phyloP scores from a whole-genome alignment of 2,797 vertebrate species.

The Eupleurogrammus muticus region DNA sequence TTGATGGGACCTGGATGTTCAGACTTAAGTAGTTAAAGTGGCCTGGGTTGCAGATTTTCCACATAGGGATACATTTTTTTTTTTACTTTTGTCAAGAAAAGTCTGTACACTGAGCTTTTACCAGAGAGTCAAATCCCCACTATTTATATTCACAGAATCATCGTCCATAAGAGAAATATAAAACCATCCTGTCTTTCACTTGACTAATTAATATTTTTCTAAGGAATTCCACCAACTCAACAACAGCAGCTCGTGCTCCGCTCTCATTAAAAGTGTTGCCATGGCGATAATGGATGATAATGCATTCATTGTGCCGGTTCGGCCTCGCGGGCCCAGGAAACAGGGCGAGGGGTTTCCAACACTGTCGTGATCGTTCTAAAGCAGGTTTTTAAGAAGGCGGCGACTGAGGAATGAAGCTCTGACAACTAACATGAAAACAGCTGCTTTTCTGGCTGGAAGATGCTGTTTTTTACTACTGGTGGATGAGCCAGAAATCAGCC shows the following conservation, averaged over 20 bases:
- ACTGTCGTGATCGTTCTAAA: conserved; percentile 52
- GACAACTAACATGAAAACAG: too few relatives aligned
- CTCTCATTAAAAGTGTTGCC: conserved; percentile 58
- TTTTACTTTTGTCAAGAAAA: too few relatives aligned
- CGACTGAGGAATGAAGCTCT: not conserved
- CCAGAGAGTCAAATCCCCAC: too few relatives aligned
- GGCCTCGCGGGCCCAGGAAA: too few relatives aligned
- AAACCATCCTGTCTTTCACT: conserved; percentile 41
- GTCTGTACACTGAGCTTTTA: too few relatives aligned
- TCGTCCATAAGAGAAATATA: conserved; percentile 19
- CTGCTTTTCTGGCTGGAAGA: too few relatives aligned
- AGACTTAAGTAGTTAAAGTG: too few relatives aligned
- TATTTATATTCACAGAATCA: too few relatives aligned
- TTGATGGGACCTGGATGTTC: too few relatives aligned
- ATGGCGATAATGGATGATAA: conserved; percentile 44
- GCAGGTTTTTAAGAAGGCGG: conserved; percentile 13
- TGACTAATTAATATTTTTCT: conserved; percentile 49
- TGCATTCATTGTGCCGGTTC: conserved; percentile 28
- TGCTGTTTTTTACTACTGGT: conserved; percentile 7
- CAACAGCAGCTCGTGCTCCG: conserved; percentile 26
- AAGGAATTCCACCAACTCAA: conserved; percentile 36
- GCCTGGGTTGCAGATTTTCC: too few relatives aligned
- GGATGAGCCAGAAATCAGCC: conserved; percentile 19
- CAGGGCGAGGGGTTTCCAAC: too few relatives aligned
- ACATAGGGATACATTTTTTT: too few relatives aligned